Evolutionary conservation across 23 tunicate species (phyloP).

Genomic region (Styela plicata): DNA sequence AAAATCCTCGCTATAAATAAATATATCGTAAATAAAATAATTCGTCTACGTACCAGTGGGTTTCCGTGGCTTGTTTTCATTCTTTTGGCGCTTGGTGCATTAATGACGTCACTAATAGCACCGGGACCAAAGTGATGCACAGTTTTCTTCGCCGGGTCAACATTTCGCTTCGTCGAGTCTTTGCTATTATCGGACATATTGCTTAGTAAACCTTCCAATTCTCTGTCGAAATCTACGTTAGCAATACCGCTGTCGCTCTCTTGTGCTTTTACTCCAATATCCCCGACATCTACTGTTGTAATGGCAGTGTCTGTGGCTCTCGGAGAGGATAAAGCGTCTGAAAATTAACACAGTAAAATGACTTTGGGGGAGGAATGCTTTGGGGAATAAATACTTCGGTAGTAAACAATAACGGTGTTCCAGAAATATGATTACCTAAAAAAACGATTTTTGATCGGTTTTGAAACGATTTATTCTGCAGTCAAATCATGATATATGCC

Average conservation of each 20-base stretch:
- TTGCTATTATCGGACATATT: background rate
- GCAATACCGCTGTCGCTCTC: background rate
- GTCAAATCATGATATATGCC: too few relatives aligned
- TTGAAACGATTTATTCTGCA: too few relatives aligned
- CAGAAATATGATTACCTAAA: too few relatives aligned
- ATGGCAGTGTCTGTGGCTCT: background rate
- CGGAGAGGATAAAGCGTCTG: background rate
- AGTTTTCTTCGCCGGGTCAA: background rate
- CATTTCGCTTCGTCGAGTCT: background rate
- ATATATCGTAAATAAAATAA: background rate
- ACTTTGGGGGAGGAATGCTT: background rate
- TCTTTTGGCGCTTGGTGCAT: background rate
- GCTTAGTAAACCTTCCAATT: constrained; percentile 15
- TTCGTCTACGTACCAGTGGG: background rate
- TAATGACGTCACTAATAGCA: background rate
- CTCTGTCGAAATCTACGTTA: constrained; percentile 4
- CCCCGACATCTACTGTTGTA: background rate
- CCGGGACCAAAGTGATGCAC: background rate
- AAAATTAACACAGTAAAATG: background rate
- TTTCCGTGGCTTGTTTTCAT: background rate
- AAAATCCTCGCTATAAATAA: too few relatives aligned
- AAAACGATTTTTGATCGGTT: too few relatives aligned
- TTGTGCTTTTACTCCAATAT: background rate
- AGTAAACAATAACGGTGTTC: too few relatives aligned
- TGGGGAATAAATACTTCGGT: background rate